phyloP scores from a whole-genome alignment of 1,140 invertebrate species.

The Drosophila guanche region DNA sequence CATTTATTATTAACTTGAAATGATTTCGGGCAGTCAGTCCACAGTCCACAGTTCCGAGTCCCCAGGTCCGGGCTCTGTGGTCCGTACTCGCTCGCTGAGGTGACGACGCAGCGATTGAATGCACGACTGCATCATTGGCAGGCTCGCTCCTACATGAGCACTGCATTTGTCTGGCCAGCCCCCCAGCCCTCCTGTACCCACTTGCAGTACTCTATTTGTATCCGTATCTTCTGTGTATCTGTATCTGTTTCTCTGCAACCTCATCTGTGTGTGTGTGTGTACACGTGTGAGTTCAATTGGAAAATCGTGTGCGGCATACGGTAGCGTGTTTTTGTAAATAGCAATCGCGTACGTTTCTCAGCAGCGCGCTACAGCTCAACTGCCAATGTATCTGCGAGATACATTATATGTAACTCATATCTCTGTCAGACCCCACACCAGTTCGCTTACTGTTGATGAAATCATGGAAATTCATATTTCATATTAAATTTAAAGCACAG shows the following conservation, averaged over 20 bases:
- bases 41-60: conserved; percentile 4
- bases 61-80: background rate
- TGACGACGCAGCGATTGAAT: conserved; percentile 83
- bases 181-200: conserved; percentile 2
- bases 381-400: conserved; percentile 43
- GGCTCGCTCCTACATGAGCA: conserved; percentile 6
- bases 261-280: conserved; percentile 41
- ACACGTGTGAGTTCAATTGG: conserved; percentile 83
- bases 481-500: conserved; percentile 37
- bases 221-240: conserved; percentile 24
- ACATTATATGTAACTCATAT: conserved; percentile 36
- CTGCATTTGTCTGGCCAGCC: conserved; percentile 26
- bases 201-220: conserved; percentile 25
- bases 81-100: conserved; percentile 42
- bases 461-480: conserved; percentile 52
- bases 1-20: conserved; percentile 83
- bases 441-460: conserved; percentile 25
- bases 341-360: conserved; percentile 47
- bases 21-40: conserved; percentile 76
- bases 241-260: conserved; percentile 6
- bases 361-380: conserved; percentile 33
- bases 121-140: conserved; percentile 81
- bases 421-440: conserved; percentile 3
- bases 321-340: conserved; percentile 69
- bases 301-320: conserved; percentile 83